Conservation (phyloP, 2,888 invertebrate species). For the Liopterus haemorrhoidalis region DNA sequence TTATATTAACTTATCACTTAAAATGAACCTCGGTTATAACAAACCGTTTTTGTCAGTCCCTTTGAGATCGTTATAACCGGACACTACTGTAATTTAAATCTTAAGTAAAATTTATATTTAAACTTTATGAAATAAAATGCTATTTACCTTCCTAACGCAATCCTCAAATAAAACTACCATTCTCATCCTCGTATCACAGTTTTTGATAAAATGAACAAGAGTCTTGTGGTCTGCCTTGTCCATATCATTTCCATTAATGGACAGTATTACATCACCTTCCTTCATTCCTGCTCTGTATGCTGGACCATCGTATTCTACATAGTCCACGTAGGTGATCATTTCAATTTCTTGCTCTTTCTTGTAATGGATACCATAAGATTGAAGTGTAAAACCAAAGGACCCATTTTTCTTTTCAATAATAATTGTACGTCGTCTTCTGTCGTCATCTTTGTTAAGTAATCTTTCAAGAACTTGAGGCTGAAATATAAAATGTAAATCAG, state of each 20-base stretch:
- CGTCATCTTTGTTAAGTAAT: too few species aligned
- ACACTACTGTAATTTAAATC: too few species aligned
- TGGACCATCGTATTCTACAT: slow-evolving; percentile 87
- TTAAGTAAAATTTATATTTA: too few species aligned
- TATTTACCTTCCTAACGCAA: slow-evolving; percentile 78
- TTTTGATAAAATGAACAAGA: slow-evolving; percentile 85
- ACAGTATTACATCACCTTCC: slow-evolving; percentile 92
- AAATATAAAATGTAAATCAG: too few species aligned
- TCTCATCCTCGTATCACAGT: slow-evolving; percentile 83
- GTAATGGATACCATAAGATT: slow-evolving; percentile 96
- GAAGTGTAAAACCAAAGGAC: slow-evolving; percentile 91
- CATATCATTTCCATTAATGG: slow-evolving; percentile 94
- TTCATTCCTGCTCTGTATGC: slow-evolving; percentile 91
- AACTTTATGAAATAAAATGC: not conserved
- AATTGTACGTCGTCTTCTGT: slow-evolving; percentile 82
- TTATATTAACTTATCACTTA: too few species aligned
- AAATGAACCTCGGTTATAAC: too few species aligned
- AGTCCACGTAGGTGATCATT: slow-evolving; percentile 95
- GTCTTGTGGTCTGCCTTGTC: slow-evolving; percentile 91
- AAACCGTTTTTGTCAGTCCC: too few species aligned
- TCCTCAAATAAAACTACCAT: slow-evolving; percentile 97
- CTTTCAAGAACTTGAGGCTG: too few species aligned
- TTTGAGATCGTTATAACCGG: too few species aligned
- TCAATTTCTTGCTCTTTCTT: slow-evolving; percentile 91
- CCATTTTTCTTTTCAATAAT: slow-evolving; percentile 86